Base-by-base conservation (phyloP, 2,797 vertebrate genomes). In the Xenentodon cancila region DNA sequence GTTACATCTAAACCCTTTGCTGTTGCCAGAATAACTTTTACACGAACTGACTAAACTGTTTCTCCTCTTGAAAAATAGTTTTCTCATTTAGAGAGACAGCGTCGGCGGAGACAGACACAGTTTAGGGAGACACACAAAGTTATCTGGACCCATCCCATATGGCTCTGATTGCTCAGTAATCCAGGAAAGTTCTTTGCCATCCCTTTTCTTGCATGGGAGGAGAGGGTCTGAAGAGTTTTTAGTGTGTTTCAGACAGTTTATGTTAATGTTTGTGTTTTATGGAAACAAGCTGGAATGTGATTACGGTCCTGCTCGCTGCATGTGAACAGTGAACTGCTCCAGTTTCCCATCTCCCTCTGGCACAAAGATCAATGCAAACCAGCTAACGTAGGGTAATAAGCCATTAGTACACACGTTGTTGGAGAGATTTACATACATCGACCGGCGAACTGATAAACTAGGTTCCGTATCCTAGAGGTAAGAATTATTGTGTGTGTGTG, bases 281-380 rank as follows among this genome's bases (percentile, higher is more conserved):
- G 92, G 90, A 88, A 88, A 91, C 88, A 89, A 90, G 89, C 87
- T 88, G 88, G 79, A 84, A 89, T 91, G 87, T 87, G 90, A 93
- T 93, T 94, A 93, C 79, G 63, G 87, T 76, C 76, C 80, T 34
- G 79, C 86, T 87, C 49, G 65, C 65, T 79, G 75, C 78, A 84
- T 84, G 84, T 73, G 73, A 88, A 75, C 82, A 30, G 73, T 16
- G 52, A 82, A 80, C 81, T 81, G 81, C 79, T 83, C 81, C 50
- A 79, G 79, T 84, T 81, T 68, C 61, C 62, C 66, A 5, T 84
- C 84, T 84, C 84, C 87, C 85, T 84, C 82, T 84, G 77, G 90
- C 89, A 63, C 57, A 53, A 58, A 86, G 91, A 94, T 94, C 93
- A 92, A 93, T 94, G 92, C 87, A 92, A 94, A 94, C 91, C 81